Evolutionary conservation across 2,888 invertebrate genomes (phyloP), one percentile per base, ranked within the genome.

Genomic region (Drosophila monieri): DNA sequence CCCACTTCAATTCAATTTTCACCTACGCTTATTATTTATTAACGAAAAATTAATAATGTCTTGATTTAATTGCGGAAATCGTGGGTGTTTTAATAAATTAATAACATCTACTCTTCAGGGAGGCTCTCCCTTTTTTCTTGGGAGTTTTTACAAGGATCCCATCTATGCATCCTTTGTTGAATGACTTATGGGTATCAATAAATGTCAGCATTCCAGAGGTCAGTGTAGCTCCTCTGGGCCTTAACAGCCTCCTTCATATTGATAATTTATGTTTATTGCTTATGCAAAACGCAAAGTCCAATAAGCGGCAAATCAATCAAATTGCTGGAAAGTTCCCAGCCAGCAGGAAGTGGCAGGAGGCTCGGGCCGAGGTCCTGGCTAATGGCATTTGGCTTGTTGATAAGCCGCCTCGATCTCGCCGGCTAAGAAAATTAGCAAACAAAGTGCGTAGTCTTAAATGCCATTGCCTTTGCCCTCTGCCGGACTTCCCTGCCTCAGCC

Each of bases 181-280:
- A 76, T 77, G 76, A 85, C 76, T 79, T 75, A 85, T 85, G 75
- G 69, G 56, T 73, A 78, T 70, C 76, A 80, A 80, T 84, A 85
- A 80, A 73, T 87, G 85, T 77, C 85, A 80, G 85, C 66, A 70
- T 25, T 58, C 44, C 60, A 25, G 27, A 1, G 44, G 39, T 61
- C 49, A 35, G 39, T 2, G 18, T 23, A 6, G 4, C 39, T 23
- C 32, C 30, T 6, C 27, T 2, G 58, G 61, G 44, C 53, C 69
- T 5, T 25, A 14, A 30, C 35, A 27, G 30, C 46, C 65, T 18
- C 46, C 65, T 12, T 12, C 30, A 64, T 65, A 53, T 65, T 64
- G 71, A 86, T 88, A 88, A 86, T 88, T 86, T 86, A 86, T 86
- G 87, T 80, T 87, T 88, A 86, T 86, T 85, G 87, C 87, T 86